A percentile compares a stretch with the other conserved stretches of the same genome.
phyloP scores from a whole-genome alignment of 2,113 vertebrate species.

The Heterochromis multidens region DNA sequence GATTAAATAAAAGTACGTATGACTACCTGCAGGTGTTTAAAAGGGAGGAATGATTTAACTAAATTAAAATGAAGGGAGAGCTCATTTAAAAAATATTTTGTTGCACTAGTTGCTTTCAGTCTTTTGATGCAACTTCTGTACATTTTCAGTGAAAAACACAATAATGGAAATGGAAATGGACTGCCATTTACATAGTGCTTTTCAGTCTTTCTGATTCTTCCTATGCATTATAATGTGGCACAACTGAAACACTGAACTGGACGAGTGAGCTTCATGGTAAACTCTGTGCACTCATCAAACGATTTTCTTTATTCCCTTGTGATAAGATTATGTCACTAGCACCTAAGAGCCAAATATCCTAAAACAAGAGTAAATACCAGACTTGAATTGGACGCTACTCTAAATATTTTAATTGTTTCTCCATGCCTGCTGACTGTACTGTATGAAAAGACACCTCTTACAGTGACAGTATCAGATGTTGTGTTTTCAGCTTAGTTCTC shows the following conservation, averaged over 20 bases:
- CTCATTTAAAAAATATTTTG: too few species aligned
- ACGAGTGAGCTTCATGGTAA: not conserved
- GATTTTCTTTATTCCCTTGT: not conserved
- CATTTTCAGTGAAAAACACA: not conserved
- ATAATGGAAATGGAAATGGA: rapidly evolving
- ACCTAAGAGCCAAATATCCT: not conserved
- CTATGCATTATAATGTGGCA: not conserved
- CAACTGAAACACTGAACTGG: not conserved
- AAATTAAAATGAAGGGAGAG: too few species aligned
- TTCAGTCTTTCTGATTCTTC: not conserved
- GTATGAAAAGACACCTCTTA: not conserved
- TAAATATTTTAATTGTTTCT: not conserved
- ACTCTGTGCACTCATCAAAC: not conserved
- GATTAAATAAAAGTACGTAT: too few species aligned
- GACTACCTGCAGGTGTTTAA: too few species aligned
- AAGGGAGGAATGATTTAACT: too few species aligned
- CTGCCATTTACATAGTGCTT: not conserved
- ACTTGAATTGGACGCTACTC: not conserved
- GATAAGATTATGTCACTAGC: not conserved
- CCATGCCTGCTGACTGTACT: not conserved
- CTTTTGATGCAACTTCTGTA: too few species aligned
- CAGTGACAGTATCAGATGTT: rapidly evolving
- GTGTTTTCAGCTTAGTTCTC: not conserved
- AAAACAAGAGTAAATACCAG: not conserved
- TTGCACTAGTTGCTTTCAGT: too few species aligned